Evolutionary conservation across 2,797 vertebrate species (phyloP).

Genomic region (Pipistrellus pygmaeus): DNA sequence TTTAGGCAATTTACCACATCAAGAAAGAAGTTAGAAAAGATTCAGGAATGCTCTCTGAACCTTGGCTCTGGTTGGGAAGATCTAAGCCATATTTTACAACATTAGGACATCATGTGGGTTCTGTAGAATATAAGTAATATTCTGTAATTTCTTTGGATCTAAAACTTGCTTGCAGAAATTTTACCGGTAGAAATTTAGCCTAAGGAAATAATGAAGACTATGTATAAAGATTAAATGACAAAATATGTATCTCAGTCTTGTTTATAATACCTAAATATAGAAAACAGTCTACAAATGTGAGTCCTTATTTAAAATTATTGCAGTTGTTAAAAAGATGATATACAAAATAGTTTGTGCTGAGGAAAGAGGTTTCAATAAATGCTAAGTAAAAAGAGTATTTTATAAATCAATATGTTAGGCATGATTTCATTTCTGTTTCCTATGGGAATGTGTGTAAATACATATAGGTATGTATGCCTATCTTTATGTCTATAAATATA

Average conservation of each 20-base stretch:
- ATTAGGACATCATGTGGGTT: not conserved
- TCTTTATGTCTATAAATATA: not conserved
- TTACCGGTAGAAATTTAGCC: conserved; percentile 2
- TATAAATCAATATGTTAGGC: not conserved
- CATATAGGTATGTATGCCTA: not conserved
- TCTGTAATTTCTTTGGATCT: not conserved
- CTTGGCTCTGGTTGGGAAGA: conserved; percentile 3
- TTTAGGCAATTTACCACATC: conserved; percentile 65
- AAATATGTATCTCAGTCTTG: conserved; percentile 19
- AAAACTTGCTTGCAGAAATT: conserved; percentile 22
- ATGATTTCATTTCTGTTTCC: conserved; percentile 49
- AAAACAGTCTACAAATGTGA: conserved; percentile 42
- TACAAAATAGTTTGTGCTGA: not conserved
- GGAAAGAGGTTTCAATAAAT: conserved; percentile 16
- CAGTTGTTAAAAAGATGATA: not conserved
- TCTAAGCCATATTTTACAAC: conserved; percentile 27
- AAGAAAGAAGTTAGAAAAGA: conserved; percentile 52
- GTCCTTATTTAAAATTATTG: not conserved
- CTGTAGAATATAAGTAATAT: not conserved
- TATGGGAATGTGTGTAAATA: not conserved
- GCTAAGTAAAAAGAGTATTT: not conserved
- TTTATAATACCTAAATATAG: not conserved
- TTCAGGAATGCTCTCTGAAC: conserved; percentile 52
- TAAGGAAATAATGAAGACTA: conserved; percentile 18
- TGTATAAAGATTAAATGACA: not conserved